A percentile compares a stretch with the other conserved stretches of the same genome.
Conservation (phyloP, 2,797 vertebrate genomes). For the Urophycis tenuis region DNA sequence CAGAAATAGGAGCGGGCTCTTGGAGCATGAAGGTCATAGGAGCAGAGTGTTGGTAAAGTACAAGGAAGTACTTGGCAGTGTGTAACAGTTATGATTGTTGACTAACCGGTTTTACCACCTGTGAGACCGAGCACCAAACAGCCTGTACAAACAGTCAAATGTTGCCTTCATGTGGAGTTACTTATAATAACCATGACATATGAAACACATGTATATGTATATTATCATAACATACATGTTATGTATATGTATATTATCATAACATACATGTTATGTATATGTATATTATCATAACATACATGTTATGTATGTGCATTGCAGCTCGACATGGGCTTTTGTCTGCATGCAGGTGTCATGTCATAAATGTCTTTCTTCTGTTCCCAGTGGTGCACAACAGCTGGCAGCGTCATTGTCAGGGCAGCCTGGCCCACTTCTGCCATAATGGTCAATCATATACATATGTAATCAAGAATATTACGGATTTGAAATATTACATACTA, state of each 20-base stretch:
- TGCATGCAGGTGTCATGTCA: slow-evolving; percentile 3
- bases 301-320: no score
- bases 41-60: neutral
- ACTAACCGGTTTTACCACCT: no score
- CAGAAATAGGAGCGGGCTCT: neutral
- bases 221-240: no score
- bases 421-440: neutral
- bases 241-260: neutral
- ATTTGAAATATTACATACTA: neutral
- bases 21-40: neutral
- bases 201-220: no score
- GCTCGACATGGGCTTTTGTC: no score
- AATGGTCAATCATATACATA: neutral
- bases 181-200: no score
- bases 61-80: neutral
- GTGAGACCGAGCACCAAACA: no score
- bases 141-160: no score
- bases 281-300: no score
- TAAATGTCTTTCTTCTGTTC: slow-evolving; percentile 16
- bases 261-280: no score
- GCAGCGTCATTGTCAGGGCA: slow-evolving; percentile 1
- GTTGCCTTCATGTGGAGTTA: no score
- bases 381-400: slow-evolving; percentile 28
- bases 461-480: neutral
- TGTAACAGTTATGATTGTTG: no score